phyloP scores from a whole-genome alignment of 2,797 vertebrate genomes.

The Sebastes reedi region DNA sequence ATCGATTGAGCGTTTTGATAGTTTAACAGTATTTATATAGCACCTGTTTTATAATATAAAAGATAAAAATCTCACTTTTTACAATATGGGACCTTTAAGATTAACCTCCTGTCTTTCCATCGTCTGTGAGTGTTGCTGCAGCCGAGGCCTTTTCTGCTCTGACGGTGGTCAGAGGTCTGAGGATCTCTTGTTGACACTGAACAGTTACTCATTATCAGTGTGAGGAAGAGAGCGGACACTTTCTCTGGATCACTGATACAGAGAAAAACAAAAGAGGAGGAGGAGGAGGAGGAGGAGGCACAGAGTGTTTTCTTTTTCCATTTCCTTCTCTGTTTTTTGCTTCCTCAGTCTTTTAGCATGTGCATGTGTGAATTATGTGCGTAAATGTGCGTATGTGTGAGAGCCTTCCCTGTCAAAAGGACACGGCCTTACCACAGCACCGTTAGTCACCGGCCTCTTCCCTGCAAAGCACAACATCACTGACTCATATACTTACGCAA shows the following conservation, averaged over 20 bases:
- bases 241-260: constrained; percentile 24
- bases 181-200: constrained; percentile 45
- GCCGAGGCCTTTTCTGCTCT: not conserved
- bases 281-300: not conserved
- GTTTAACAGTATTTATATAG: too few relatives aligned
- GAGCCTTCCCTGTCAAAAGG: not conserved
- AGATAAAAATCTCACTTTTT: too few relatives aligned
- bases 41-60: too few relatives aligned
- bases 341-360: not conserved
- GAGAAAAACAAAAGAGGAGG: constrained; percentile 9
- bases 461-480: constrained; percentile 8
- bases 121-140: not conserved
- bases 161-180: not conserved
- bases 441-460: constrained; percentile 37
- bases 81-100: not conserved
- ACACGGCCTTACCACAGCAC: not conserved
- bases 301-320: constrained; percentile 22
- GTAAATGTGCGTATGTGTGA: not conserved
- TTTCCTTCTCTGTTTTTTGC: constrained; percentile 33
- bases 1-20: too few relatives aligned
- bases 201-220: constrained; percentile 47
- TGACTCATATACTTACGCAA: constrained; percentile 60
- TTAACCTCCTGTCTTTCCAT: not conserved
- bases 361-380: not conserved
- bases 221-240: constrained; percentile 38